Percentiles rank a stretch among this genome's conserved stretches.
Conservation (phyloP, 2,113 vertebrate species). For the Tilapia sparmanii region DNA sequence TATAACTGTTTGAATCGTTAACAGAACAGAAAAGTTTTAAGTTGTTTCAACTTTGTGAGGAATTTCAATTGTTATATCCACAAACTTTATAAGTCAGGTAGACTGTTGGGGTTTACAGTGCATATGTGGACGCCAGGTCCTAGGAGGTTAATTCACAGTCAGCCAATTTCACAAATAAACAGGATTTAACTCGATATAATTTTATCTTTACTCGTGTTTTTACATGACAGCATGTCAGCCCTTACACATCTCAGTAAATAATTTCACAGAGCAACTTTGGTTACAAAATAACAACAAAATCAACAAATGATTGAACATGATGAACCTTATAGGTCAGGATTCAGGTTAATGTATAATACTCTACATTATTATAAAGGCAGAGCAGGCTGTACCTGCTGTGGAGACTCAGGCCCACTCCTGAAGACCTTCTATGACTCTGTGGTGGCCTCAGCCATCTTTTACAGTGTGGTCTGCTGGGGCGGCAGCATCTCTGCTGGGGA, state of each 20-base stretch:
- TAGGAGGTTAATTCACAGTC: not conserved
- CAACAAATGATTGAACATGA: not conserved
- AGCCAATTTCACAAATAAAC: not conserved
- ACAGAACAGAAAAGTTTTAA: too few species aligned
- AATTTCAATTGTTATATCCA: too few species aligned
- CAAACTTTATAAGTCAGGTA: too few species aligned
- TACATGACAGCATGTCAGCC: not conserved
- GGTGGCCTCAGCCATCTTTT: not conserved
- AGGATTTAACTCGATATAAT: not conserved
- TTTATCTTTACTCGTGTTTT: not conserved
- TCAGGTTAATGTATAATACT: not conserved
- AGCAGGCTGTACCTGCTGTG: not conserved
- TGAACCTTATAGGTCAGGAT: not conserved
- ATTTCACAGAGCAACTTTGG: not conserved
- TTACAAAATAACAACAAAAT: not conserved
- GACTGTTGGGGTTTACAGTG: too few species aligned
- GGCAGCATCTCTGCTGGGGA: accelerated
- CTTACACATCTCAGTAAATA: not conserved
- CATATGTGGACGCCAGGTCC: too few species aligned
- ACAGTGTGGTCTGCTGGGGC: accelerated
- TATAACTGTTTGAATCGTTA: too few species aligned
- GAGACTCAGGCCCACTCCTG: not conserved
- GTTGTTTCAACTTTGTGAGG: too few species aligned
- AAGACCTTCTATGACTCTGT: not conserved
- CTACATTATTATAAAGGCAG: not conserved